Conservation (phyloP, 2,797 vertebrate genomes). For the Acipenser transmontanus region DNA sequence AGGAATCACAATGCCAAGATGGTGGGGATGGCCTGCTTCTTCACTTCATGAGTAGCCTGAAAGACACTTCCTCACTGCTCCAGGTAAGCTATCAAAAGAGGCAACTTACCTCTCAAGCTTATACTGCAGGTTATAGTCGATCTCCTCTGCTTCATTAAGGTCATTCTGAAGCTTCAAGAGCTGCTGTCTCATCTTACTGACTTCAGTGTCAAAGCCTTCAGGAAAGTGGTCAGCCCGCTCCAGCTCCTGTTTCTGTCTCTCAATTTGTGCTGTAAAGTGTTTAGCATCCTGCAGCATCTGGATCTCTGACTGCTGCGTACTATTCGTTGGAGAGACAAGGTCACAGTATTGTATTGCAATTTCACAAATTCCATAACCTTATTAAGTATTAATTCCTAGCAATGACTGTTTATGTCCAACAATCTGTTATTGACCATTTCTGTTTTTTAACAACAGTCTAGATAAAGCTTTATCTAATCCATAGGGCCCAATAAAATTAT, state of each 20-base stretch:
- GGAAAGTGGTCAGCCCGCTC: slow-evolving; percentile 66
- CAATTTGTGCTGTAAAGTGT: slow-evolving; percentile 52
- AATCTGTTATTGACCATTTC: no score
- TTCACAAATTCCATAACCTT: no score
- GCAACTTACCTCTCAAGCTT: slow-evolving; percentile 69
- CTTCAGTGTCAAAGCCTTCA: slow-evolving; percentile 63
- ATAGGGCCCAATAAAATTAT: no score
- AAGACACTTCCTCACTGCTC: no score
- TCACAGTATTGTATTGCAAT: no score
- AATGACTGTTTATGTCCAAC: no score
- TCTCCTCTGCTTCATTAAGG: slow-evolving; percentile 64
- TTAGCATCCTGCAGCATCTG: slow-evolving; percentile 70
- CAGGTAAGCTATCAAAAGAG: neutral
- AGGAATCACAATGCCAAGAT: no score
- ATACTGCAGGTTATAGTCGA: slow-evolving; percentile 61
- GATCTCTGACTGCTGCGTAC: slow-evolving; percentile 74
- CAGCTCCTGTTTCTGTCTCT: slow-evolving; percentile 55
- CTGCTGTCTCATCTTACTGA: slow-evolving; percentile 69
- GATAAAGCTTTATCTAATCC: no score
- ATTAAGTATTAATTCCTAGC: no score
- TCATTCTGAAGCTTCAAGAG: slow-evolving; percentile 75
- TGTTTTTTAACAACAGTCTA: no score
- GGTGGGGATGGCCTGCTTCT: no score
- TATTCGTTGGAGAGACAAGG: slow-evolving; percentile 30
- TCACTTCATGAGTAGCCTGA: no score